Evolutionary conservation across 1,140 invertebrate species (phyloP).

Genomic region (Phymorhynchus buccinoides): DNA sequence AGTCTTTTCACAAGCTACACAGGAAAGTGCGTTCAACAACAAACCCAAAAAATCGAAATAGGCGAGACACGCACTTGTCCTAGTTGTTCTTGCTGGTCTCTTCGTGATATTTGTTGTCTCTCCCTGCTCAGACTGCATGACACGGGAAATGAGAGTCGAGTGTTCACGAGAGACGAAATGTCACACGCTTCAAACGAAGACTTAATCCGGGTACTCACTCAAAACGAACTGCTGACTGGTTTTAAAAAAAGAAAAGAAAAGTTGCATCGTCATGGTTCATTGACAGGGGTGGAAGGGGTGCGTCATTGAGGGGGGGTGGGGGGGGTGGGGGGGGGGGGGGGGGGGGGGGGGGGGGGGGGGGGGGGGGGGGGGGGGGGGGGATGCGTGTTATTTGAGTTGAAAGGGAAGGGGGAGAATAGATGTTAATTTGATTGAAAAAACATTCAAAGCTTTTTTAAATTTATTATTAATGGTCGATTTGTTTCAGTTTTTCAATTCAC

Average conservation of each 20-base stretch:
- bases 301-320: neutral
- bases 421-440: too few relatives aligned
- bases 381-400: too few relatives aligned
- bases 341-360: neutral
- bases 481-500: too few relatives aligned
- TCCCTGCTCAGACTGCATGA: neutral
- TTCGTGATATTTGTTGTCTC: neutral
- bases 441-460: too few relatives aligned
- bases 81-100: too few relatives aligned
- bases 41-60: neutral
- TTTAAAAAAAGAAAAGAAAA: too few relatives aligned
- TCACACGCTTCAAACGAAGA: neutral
- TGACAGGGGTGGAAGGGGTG: neutral
- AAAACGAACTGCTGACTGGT: too few relatives aligned
- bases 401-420: too few relatives aligned
- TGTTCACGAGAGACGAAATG: neutral
- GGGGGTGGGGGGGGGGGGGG: neutral
- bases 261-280: too few relatives aligned
- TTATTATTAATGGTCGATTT: too few relatives aligned
- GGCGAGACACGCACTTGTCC: neutral
- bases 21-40: neutral
- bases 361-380: neutral
- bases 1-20: neutral
- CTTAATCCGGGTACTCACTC: neutral
- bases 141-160: neutral